phyloP scores from a whole-genome alignment of 2,888 invertebrate genomes.

The Drosophila nr. medialis region DNA sequence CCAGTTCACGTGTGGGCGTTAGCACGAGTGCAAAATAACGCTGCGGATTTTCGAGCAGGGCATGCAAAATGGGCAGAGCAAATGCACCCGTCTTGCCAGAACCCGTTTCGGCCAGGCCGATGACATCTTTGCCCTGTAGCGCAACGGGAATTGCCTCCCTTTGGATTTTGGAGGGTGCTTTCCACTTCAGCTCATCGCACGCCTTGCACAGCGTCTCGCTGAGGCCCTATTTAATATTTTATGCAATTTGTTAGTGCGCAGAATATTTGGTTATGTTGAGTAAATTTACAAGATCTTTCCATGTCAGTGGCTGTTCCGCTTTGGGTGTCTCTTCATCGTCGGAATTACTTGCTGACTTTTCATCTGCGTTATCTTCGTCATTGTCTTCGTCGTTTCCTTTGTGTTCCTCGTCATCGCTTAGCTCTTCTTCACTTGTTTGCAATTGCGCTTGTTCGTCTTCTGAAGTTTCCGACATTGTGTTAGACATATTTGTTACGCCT shows the following conservation, averaged over 20 bases:
- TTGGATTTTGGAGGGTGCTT: slow-evolving; percentile 96
- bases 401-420: slow-evolving; percentile 50
- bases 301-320: slow-evolving; percentile 82
- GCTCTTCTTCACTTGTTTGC: slow-evolving; percentile 66
- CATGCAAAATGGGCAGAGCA: slow-evolving; percentile 97
- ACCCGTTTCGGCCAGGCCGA: slow-evolving; percentile 91
- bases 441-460: slow-evolving; percentile 74
- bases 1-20: slow-evolving; percentile 98
- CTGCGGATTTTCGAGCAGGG: slow-evolving; percentile 95
- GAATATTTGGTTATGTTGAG: too few relatives aligned
- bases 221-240: slow-evolving; percentile 89
- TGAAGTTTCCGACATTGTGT: slow-evolving; percentile 82
- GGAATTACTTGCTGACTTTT: slow-evolving; percentile 8
- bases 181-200: slow-evolving; percentile 97
- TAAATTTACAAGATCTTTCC: slow-evolving; percentile 87
- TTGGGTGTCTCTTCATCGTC: slow-evolving; percentile 33
- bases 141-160: slow-evolving; percentile 96
- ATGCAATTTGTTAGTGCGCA: background rate
- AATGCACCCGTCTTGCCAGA: slow-evolving; percentile 97
- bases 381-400: slow-evolving; percentile 28
- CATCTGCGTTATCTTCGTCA: slow-evolving; percentile 34
- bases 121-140: slow-evolving; percentile 91
- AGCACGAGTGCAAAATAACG: slow-evolving; percentile 96
- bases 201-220: slow-evolving; percentile 96
- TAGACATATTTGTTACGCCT: slow-evolving; percentile 39